Percentiles rank a stretch among this genome's conserved stretches.
Evolutionary conservation across 1,140 invertebrate genomes (phyloP).

Genomic region (Stratiolaelaps scimitus): DNA sequence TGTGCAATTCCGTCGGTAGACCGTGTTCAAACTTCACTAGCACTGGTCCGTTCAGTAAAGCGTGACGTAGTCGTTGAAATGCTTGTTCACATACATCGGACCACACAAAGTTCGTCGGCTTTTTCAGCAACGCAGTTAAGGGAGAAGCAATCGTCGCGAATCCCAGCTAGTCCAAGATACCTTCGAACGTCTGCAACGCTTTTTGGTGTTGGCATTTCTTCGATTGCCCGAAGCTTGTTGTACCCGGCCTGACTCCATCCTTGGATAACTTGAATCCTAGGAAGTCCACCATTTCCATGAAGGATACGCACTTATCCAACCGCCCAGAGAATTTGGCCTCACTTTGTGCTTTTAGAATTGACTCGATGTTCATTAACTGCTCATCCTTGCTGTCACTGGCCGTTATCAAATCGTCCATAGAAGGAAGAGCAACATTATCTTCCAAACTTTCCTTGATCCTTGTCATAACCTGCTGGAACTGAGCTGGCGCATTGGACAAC

Average conservation of each 20-base stretch:
- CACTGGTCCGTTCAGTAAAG: not conserved
- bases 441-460: too few species aligned
- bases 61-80: not conserved
- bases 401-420: constrained; percentile 7
- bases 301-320: constrained; percentile 1
- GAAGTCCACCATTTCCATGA: constrained; percentile 2
- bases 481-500: not conserved
- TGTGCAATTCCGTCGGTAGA: not conserved
- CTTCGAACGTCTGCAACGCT: not conserved
- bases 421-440: too few species aligned
- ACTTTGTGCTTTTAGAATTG: not conserved
- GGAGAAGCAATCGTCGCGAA: not conserved
- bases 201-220: not conserved
- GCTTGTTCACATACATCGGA: not conserved
- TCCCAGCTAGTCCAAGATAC: constrained; percentile 1
- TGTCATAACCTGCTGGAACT: not conserved
- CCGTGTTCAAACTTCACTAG: not conserved
- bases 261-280: constrained; percentile 1
- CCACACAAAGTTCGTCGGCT: not conserved
- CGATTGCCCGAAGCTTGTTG: not conserved
- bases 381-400: not conserved
- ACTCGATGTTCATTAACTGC: not conserved
- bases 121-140: not conserved
- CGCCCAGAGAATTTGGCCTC: not conserved
- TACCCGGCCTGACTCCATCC: not conserved